Percentiles rank a stretch among this genome's conserved stretches.
phyloP scores from a whole-genome alignment of 2,888 invertebrate species.

The Spisula subtruncata region DNA sequence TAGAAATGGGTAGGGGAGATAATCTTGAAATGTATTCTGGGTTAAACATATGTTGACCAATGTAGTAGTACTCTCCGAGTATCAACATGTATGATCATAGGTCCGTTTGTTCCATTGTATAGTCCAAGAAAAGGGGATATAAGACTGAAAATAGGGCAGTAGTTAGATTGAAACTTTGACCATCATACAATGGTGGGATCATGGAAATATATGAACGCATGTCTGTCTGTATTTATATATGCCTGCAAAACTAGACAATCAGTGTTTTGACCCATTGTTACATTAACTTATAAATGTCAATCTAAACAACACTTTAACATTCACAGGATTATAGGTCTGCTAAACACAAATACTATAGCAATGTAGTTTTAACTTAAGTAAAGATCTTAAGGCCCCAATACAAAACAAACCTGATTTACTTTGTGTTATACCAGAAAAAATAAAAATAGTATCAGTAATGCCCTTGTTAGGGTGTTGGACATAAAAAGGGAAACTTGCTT shows the following conservation, averaged over 20 bases:
- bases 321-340: too few species aligned
- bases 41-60: neutral
- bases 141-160: constrained; percentile 8
- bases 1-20: too few species aligned
- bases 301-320: neutral
- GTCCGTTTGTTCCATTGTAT: neutral
- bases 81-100: neutral
- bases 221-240: neutral
- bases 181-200: neutral
- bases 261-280: neutral
- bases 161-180: constrained; percentile 6
- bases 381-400: too few species aligned
- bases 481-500: too few species aligned
- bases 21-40: too few species aligned
- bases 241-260: constrained; percentile 1
- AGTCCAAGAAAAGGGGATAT: neutral
- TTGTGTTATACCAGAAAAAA: too few species aligned
- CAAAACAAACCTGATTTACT: too few species aligned
- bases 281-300: neutral
- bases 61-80: neutral
- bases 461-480: too few species aligned
- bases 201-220: neutral
- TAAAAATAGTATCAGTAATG: too few species aligned
- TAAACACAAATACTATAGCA: too few species aligned
- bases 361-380: too few species aligned